phyloP scores from a whole-genome alignment of 2,113 vertebrate genomes.

The Ageneiosus marmoratus region DNA sequence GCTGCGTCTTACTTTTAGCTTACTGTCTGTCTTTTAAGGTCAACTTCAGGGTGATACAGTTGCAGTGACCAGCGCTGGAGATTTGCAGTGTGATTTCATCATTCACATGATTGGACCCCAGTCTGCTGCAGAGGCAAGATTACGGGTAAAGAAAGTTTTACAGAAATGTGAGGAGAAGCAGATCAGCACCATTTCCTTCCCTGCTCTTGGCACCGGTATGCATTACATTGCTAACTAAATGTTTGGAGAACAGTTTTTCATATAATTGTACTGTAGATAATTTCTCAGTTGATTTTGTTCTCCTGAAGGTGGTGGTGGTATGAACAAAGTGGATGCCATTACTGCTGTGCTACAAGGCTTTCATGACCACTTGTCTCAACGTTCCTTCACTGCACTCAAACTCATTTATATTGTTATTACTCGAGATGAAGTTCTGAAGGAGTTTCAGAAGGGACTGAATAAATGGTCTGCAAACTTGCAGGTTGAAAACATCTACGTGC shows the following conservation, averaged over 20 bases:
- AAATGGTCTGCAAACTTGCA: conserved; percentile 42
- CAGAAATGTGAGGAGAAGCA: conserved; percentile 60
- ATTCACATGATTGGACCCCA: conserved; percentile 62
- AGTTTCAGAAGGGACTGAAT: conserved; percentile 49
- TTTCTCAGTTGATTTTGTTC: background rate
- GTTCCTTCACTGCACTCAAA: conserved; percentile 42
- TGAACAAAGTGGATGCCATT: conserved; percentile 44
- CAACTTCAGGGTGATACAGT: conserved; percentile 42
- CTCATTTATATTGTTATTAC: conserved; percentile 56
- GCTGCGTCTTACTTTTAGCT: background rate
- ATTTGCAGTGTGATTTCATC: conserved; percentile 61
- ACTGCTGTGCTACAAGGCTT: conserved; percentile 58
- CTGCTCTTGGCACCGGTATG: conserved; percentile 64
- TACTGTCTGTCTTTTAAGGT: conserved; percentile 42
- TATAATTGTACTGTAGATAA: background rate
- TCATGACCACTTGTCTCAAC: conserved; percentile 54
- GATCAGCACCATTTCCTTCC: conserved; percentile 64
- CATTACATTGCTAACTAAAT: background rate
- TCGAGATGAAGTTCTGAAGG: conserved; percentile 45
- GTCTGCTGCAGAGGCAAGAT: conserved; percentile 2
- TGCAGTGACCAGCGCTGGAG: conserved; percentile 60
- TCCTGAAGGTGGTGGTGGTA: conserved; percentile 55
- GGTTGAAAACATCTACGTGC: conserved; percentile 33
- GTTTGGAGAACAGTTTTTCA: background rate
- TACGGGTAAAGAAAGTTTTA: conserved; percentile 59